Evolutionary conservation across 2,113 vertebrate species (phyloP).

Genomic region (Syngnathus scovelli): DNA sequence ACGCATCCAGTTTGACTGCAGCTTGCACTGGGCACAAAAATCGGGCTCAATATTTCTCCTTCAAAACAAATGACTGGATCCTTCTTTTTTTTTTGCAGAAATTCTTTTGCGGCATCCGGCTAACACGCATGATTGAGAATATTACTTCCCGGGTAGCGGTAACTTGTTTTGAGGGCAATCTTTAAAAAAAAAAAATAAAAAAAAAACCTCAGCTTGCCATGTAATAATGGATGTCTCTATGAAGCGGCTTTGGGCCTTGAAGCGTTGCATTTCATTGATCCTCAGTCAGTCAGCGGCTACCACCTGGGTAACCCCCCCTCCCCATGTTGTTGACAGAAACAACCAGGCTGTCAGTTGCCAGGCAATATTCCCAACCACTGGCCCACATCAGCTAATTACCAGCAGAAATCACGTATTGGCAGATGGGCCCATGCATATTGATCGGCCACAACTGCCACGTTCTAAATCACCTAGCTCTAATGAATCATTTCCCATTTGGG

Average conservation of each 20-base stretch:
- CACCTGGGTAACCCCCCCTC: slow-evolving; percentile 50
- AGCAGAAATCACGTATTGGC: slow-evolving; percentile 73
- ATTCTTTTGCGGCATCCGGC: background rate
- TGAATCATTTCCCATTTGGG: slow-evolving; percentile 66
- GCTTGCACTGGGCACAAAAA: background rate
- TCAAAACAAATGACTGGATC: background rate
- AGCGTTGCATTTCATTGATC: slow-evolving; percentile 49
- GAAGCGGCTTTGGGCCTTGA: slow-evolving; percentile 53
- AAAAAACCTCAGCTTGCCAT: slow-evolving; percentile 19
- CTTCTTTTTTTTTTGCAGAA: background rate
- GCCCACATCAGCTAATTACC: slow-evolving; percentile 75
- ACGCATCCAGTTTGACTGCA: no score
- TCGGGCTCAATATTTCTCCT: no score
- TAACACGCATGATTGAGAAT: background rate
- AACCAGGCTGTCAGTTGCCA: slow-evolving; percentile 68
- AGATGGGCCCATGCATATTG: slow-evolving; percentile 70
- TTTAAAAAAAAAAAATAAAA: slow-evolving; percentile 14
- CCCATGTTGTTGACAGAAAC: slow-evolving; percentile 60
- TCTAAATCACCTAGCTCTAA: slow-evolving; percentile 70
- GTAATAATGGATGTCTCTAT: slow-evolving; percentile 46
- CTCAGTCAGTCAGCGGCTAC: slow-evolving; percentile 49
- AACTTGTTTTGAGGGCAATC: background rate
- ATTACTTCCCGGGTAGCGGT: background rate
- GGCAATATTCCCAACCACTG: slow-evolving; percentile 69
- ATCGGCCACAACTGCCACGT: slow-evolving; percentile 62